A percentile compares a stretch with the other conserved stretches of the same genome.
These are phyloP conservation scores for Psettodes erumei DNA, from an alignment of 2,113 vertebrate species.

Conservation along the genomic window DNA sequence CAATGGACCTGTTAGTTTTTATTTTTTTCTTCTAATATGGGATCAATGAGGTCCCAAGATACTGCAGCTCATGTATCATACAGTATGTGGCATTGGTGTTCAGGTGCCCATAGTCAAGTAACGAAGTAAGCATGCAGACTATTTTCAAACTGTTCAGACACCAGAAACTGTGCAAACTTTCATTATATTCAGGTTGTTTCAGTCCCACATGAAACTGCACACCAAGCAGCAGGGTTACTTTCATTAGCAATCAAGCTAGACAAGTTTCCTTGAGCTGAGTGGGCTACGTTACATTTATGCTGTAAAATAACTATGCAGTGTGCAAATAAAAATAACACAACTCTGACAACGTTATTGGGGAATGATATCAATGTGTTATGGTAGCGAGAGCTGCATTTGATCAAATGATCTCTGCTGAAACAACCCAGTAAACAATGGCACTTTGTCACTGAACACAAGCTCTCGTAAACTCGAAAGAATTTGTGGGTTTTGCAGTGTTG, in stretches of 20 bases:
- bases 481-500: constrained; percentile 28
- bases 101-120: constrained; percentile 6
- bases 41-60: constrained; percentile 70
- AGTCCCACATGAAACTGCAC: constrained; percentile 31
- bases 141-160: constrained; percentile 42
- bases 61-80: constrained; percentile 58
- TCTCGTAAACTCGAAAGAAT: constrained; percentile 33
- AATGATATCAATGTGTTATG: constrained; percentile 49
- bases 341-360: constrained; percentile 40
- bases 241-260: constrained; percentile 61
- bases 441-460: constrained; percentile 27
- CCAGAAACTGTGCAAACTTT: constrained; percentile 35
- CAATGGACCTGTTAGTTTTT: constrained; percentile 74
- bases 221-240: constrained; percentile 58
- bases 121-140: constrained; percentile 2
- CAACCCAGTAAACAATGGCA: constrained; percentile 52
- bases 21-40: constrained; percentile 72
- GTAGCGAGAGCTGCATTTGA: constrained; percentile 27
- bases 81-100: constrained; percentile 36
- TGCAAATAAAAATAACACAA: constrained; percentile 53
- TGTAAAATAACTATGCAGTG: constrained; percentile 38
- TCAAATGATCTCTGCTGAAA: constrained; percentile 49
- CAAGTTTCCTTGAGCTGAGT: constrained; percentile 39
- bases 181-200: constrained; percentile 26
- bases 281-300: constrained; percentile 26